A percentile compares a stretch with the other conserved stretches of the same genome.
These are phyloP conservation scores for Dasyornis broadbenti DNA, from an alignment of 2,113 vertebrate genomes.

Conservation along the genomic window DNA sequence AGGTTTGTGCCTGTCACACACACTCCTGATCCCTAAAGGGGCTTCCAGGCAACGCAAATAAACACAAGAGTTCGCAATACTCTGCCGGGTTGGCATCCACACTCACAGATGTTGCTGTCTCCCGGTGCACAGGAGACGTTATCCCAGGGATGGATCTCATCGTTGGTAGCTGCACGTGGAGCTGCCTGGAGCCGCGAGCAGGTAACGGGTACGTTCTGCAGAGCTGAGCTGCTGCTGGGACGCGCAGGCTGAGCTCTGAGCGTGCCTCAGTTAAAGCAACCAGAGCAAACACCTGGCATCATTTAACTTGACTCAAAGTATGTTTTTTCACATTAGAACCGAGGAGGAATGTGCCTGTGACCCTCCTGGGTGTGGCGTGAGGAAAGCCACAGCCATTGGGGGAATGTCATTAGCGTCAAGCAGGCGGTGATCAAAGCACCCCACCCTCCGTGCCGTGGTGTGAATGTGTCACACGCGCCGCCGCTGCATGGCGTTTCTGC, in stretches of 20 bases:
- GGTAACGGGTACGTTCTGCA: background rate
- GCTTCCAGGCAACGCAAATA: conserved; percentile 6
- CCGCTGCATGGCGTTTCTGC: background rate
- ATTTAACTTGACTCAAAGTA: background rate
- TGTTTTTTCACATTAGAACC: background rate
- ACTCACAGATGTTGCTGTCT: background rate
- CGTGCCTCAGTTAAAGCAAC: background rate
- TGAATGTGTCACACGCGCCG: conserved; percentile 15
- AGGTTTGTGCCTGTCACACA: background rate
- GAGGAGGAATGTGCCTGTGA: background rate
- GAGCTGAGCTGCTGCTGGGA: background rate
- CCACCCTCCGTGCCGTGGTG: background rate
- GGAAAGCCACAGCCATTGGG: conserved; percentile 32
- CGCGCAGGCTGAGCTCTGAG: background rate
- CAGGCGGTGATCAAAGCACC: background rate
- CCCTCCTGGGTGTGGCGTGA: background rate
- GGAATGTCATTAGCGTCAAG: conserved; percentile 24
- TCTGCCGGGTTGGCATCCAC: background rate
- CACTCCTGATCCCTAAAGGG: background rate
- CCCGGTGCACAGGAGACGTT: too few species aligned
- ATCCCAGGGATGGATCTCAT: background rate
- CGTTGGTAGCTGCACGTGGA: background rate
- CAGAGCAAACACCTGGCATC: background rate
- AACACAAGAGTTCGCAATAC: background rate
- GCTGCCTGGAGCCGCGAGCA: background rate